phyloP scores from a whole-genome alignment of 2,797 vertebrate species.

The Mus caroli region DNA sequence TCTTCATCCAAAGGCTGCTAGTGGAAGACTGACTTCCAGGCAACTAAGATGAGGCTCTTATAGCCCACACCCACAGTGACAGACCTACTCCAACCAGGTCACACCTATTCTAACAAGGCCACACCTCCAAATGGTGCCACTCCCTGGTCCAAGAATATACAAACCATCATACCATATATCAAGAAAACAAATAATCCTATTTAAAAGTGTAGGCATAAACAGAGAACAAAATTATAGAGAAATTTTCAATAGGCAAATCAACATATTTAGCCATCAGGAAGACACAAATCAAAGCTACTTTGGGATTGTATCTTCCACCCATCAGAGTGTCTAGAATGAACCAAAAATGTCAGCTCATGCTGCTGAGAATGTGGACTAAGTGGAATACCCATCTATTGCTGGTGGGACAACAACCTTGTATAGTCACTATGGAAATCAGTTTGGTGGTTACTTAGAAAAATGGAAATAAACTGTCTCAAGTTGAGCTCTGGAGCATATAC shows the following conservation, averaged over 20 bases:
- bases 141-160: no score
- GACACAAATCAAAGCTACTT: not conserved
- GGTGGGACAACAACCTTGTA: not conserved
- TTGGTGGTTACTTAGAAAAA: no score
- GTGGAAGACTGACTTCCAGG: no score
- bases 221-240: not conserved
- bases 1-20: no score
- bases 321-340: not conserved
- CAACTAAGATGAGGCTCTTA: no score
- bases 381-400: not conserved
- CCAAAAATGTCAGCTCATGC: not conserved
- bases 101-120: no score
- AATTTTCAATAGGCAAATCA: not conserved
- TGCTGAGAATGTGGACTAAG: not conserved
- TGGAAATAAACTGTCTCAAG: not conserved
- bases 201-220: not conserved
- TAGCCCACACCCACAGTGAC: no score
- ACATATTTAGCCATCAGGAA: not conserved
- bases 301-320: not conserved
- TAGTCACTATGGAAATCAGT: not conserved
- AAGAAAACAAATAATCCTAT: not conserved
- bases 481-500: not conserved
- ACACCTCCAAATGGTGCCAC: no score
- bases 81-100: no score
- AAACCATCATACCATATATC: no score